Evolutionary conservation across 2,888 invertebrate species (phyloP), one percentile per base, ranked within the genome.

Genomic region (Polyploca ridens): DNA sequence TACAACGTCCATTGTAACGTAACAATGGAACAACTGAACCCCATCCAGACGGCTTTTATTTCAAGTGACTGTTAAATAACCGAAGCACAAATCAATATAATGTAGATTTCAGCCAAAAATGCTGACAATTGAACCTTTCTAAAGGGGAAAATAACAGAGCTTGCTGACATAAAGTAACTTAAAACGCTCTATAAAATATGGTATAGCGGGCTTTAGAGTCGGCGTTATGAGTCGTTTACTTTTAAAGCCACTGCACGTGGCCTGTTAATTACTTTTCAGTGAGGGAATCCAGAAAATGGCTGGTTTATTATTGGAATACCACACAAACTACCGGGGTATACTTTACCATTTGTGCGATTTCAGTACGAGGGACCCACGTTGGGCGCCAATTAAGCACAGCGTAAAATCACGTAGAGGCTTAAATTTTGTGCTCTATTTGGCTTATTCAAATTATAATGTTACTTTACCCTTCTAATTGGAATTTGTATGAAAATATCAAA

Each of bases 161-260:
- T 61, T 61, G 33, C 49, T n/a, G 16, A 63, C 62, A 59, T 14
- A 59, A 59, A 58, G 33, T 60, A 60, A 60, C 57, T 64, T 64
- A 54, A 58, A 62, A 62, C 49, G 54, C 64, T 66, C 33, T 62
- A 66, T 66, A 63, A 63, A 62, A 41, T 41, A 41, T 44, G 61
- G 33, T 61, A 41, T 41, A 41, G 19, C 41, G 27, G 27, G 41
- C 27, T 61, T 61, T 44, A 59, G 69, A 66, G 44, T 54, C 8
- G 62, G 54, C 33, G 62, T 67, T 69, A 75, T 65, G 68, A 72
- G 64, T 57, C 62, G 69, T 69, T 66, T 61, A 63, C 35, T 63
- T 69, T 73, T 67, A 73, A 69, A 68, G 66, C 64, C 63, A 35
- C 44, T 46, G 67, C 72, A 75, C 68, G 64, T 75, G 69, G 63